phyloP scores from a whole-genome alignment of 2,797 vertebrate genomes.

The Clangula hyemalis region DNA sequence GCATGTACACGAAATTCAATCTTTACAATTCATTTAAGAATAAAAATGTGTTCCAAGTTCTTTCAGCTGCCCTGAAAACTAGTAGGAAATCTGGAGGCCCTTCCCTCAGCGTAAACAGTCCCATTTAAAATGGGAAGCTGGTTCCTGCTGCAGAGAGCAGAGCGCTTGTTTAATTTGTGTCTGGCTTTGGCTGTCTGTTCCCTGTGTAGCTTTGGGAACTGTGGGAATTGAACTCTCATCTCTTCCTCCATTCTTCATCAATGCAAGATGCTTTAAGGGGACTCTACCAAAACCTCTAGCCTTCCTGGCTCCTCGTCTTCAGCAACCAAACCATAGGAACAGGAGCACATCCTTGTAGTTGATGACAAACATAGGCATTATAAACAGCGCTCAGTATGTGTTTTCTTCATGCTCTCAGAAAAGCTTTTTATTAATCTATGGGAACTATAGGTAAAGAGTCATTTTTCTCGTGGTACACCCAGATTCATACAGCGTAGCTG shows the following conservation, averaged over 20 bases:
- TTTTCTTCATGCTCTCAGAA: background rate
- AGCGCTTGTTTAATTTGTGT: background rate
- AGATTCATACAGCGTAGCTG: background rate
- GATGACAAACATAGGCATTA: background rate
- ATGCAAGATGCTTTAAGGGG: background rate
- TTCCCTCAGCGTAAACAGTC: background rate
- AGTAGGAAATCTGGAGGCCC: background rate
- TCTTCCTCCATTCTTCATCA: background rate
- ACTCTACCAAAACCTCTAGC: background rate
- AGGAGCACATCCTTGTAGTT: background rate
- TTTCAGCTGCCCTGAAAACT: background rate
- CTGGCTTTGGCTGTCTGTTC: background rate
- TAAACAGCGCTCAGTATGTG: background rate
- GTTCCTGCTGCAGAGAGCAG: background rate
- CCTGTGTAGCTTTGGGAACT: background rate
- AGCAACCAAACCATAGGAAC: background rate
- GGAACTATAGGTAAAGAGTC: background rate
- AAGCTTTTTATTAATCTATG: background rate
- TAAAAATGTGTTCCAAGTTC: background rate
- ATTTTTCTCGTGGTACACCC: background rate
- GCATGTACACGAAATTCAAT: background rate
- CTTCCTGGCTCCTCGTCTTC: background rate
- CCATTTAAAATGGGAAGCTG: background rate
- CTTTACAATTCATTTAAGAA: background rate
- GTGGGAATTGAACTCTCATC: background rate